Evolutionary conservation across 1,140 invertebrate genomes (phyloP).

Genomic region (Zophobas morio): DNA sequence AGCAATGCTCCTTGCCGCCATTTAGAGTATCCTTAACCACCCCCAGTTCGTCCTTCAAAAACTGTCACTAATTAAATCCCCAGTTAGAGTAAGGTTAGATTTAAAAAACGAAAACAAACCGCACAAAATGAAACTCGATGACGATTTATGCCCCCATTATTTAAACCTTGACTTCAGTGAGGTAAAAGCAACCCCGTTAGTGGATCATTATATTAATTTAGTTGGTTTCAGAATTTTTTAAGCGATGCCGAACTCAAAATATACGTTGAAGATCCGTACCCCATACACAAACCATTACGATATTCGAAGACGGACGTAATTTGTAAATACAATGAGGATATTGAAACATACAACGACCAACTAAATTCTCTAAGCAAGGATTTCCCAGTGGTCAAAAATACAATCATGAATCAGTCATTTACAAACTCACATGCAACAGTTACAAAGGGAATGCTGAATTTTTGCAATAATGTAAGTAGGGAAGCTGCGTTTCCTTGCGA

Average conservation of each 20-base stretch:
- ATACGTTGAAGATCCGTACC: not conserved
- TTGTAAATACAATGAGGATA: not conserved
- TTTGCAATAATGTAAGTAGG: not conserved
- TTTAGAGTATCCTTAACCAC: no score
- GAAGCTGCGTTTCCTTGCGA: constrained; percentile 1
- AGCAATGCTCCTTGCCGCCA: no score
- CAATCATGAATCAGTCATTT: constrained; percentile 1
- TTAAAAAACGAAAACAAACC: not conserved
- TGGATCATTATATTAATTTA: not conserved
- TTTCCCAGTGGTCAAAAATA: constrained; percentile 1
- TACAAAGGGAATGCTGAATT: constrained; percentile 4
- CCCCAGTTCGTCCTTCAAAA: no score
- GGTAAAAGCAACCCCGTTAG: not conserved
- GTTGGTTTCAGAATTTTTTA: constrained; percentile 11
- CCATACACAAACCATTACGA: constrained; percentile 22
- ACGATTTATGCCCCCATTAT: constrained; percentile 1
- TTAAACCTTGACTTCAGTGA: constrained; percentile 20
- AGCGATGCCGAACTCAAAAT: not conserved
- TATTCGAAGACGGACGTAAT: not conserved
- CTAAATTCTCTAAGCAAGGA: constrained; percentile 4
- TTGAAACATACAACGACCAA: not conserved
- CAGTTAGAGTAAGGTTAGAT: not conserved
- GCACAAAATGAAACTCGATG: constrained; percentile 6
- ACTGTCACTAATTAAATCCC: no score
- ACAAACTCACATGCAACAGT: constrained; percentile 12